Evolutionary conservation across 2,113 vertebrate genomes (phyloP).

Genomic region (Cercopithecus mona): DNA sequence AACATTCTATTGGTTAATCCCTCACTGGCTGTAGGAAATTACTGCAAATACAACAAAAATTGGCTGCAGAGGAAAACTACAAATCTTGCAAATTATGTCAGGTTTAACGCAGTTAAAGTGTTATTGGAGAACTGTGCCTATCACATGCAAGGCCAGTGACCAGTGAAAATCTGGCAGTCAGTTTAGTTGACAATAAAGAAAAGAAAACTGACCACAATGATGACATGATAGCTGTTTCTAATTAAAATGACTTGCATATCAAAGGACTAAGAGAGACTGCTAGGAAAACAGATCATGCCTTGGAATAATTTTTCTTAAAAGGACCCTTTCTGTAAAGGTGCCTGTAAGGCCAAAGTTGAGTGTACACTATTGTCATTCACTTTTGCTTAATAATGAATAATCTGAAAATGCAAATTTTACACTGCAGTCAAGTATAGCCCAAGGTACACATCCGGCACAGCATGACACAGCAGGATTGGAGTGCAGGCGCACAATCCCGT

Average conservation of each 20-base stretch:
- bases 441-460: too few species aligned
- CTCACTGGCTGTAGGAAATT: background rate
- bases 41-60: background rate
- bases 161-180: background rate
- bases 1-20: background rate
- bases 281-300: background rate
- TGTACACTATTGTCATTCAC: background rate
- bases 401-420: background rate
- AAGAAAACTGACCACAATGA: background rate
- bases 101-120: background rate
- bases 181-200: background rate
- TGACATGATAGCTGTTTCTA: background rate
- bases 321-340: background rate
- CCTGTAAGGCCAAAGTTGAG: background rate
- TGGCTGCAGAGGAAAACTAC: background rate
- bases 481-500: too few species aligned
- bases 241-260: background rate
- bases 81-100: background rate
- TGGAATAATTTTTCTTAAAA: background rate
- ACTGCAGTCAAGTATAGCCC: too few species aligned
- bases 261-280: background rate
- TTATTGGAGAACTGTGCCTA: background rate
- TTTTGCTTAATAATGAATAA: background rate
- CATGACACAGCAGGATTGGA: too few species aligned
- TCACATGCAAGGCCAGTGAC: background rate